Base-by-base conservation (phyloP, 1,140 invertebrate species). In the Macrocentrus cingulum region DNA sequence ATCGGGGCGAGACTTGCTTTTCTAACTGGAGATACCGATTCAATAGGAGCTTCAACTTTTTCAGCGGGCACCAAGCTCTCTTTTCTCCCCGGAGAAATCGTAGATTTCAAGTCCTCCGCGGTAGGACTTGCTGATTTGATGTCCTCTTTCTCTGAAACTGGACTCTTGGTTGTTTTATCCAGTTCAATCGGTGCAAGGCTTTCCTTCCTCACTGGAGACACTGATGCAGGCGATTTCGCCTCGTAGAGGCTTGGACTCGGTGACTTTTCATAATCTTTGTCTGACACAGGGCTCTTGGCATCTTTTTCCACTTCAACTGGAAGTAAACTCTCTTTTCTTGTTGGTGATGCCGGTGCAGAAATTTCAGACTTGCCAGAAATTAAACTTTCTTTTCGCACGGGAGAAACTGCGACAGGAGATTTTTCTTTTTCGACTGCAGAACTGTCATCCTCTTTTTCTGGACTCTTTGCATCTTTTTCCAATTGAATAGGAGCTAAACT, bases 321-420 rank as follows among this genome's bases (percentile, higher is more conserved):
- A 15, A 16, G 15, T 15, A 18, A 18, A 16, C n/a, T 16, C n/a
- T n/a, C n/a, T n/a, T n/a, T n/a, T n/a, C n/a, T n/a, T n/a, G n/a
- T n/a, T n/a, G n/a, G n/a, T n/a, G n/a, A n/a, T n/a, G n/a, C n/a
- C n/a, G n/a, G n/a, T n/a, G n/a, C n/a, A n/a, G n/a, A n/a, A n/a
- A n/a, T n/a, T n/a, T n/a, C n/a, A n/a, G n/a, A n/a, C n/a, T n/a
- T n/a, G n/a, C n/a, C n/a, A n/a, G 13, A 9, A 5, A 20, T 7
- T 55, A 45, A 16, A 34, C 42, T 46, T 20, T 55, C 25, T 46
- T 45, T 46, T 18, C 25, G 34, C 3, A 6, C 1, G 11, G 29
- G 2, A 6, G 41, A 20, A 55, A 13, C 18, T 34, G 29, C 16
- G 16, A 8, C 1, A 34, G 42, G 16, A 25, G 52, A 15, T 45